Conservation (phyloP, 2,888 invertebrate genomes). For the Nomada lathburiana region DNA sequence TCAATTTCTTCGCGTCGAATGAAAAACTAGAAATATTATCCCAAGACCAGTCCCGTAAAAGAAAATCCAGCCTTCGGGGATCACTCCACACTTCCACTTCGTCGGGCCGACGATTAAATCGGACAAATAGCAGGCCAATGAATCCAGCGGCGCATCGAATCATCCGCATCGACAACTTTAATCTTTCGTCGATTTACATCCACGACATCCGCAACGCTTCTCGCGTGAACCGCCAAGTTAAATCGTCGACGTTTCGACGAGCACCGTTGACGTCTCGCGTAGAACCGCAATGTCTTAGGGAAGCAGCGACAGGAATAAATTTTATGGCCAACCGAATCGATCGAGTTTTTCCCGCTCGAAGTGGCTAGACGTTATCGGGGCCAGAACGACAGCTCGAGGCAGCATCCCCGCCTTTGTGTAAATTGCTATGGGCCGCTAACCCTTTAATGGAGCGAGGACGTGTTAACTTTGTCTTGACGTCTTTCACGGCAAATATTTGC, state of each 20-base stretch:
- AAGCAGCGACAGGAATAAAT: conserved; percentile 15
- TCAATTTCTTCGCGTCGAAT: background rate
- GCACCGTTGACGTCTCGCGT: conserved; percentile 10
- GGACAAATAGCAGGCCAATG: too few relatives aligned
- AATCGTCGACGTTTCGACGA: background rate
- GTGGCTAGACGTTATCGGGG: conserved; percentile 11
- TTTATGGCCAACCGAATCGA: conserved; percentile 22
- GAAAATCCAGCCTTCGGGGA: background rate
- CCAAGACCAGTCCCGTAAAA: background rate
- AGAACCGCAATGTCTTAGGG: background rate
- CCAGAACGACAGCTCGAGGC: conserved; percentile 8
- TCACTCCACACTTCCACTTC: too few relatives aligned
- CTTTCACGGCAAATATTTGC: conserved; percentile 32
- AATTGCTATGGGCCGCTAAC: conserved; percentile 31
- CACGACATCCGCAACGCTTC: background rate
- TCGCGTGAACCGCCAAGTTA: background rate
- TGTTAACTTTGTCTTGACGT: conserved; percentile 26
- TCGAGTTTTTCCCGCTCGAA: conserved; percentile 5
- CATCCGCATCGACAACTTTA: background rate
- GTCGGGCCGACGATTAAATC: too few relatives aligned
- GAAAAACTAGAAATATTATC: background rate
- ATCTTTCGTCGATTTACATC: background rate
- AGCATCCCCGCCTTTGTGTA: conserved; percentile 20
- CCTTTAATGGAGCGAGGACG: conserved; percentile 40
- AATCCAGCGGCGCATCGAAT: too few relatives aligned